Conservation (phyloP, 2,113 vertebrate genomes). For the Zapornia atra region DNA sequence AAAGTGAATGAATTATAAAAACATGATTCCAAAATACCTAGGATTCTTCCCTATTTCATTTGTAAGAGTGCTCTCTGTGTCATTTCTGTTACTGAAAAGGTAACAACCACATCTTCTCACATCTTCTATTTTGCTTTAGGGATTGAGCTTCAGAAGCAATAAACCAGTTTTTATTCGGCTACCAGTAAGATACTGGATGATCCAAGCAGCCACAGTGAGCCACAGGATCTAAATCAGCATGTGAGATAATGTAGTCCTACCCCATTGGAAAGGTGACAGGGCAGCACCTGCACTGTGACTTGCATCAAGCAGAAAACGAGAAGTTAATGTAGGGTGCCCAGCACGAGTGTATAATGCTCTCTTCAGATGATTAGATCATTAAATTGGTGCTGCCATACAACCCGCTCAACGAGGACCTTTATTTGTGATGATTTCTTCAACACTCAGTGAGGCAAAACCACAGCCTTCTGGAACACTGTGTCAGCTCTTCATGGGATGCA, state of each 20-base stretch:
- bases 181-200: neutral
- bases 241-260: accelerated
- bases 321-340: neutral
- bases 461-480: neutral
- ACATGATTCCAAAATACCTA: neutral
- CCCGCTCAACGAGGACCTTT: neutral
- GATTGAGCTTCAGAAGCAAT: neutral
- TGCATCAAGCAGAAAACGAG: neutral
- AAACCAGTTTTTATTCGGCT: neutral
- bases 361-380: neutral
- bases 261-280: neutral
- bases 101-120: neutral
- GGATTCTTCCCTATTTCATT: neutral
- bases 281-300: neutral
- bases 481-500: neutral
- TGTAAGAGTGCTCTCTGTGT: neutral
- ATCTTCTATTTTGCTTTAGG: neutral
- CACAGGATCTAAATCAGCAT: neutral
- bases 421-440: neutral
- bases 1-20: neutral
- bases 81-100: neutral
- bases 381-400: neutral
- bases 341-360: neutral
- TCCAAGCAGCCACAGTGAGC: neutral
- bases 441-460: neutral